Conservation (phyloP, 2,888 invertebrate species). For the Aradus depressus region DNA sequence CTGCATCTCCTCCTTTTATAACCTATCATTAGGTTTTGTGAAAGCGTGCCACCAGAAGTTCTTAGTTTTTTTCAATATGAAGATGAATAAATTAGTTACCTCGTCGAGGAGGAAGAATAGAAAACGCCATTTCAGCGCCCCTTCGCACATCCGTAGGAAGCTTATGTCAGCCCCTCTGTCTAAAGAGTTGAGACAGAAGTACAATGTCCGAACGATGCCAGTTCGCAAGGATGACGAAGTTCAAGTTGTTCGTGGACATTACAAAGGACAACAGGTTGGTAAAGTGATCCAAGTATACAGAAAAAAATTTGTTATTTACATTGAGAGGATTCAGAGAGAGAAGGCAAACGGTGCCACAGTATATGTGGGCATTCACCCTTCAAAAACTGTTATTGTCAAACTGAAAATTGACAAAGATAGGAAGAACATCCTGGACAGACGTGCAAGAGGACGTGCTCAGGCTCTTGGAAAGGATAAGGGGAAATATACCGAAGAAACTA, state of each 20-base stretch:
- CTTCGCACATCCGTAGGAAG: conserved; percentile 89
- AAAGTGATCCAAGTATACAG: conserved; percentile 99
- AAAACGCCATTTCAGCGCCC: conserved; percentile 97
- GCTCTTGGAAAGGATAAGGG: conserved; percentile 95
- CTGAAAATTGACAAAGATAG: conserved; percentile 99
- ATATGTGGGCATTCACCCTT: conserved; percentile 97
- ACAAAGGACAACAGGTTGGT: conserved; percentile 97
- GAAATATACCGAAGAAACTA: conserved; percentile 83
- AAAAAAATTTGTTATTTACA: conserved; percentile 97
- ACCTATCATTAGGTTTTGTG: no score
- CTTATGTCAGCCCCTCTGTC: conserved; percentile 96
- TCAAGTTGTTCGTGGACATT: conserved; percentile 95
- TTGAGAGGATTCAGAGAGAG: conserved; percentile 98
- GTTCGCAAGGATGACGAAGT: conserved; percentile 99
- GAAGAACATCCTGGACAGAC: conserved; percentile 90
- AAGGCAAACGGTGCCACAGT: conserved; percentile 98
- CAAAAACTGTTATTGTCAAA: conserved; percentile 97
- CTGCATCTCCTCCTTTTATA: no score
- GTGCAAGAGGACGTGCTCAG: conserved; percentile 84
- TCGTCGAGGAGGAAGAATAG: conserved; percentile 96
- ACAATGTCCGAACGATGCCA: conserved; percentile 96
- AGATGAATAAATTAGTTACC: conserved; percentile 89
- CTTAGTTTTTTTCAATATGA: no score
- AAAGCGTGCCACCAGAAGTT: no score
- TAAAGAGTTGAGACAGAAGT: conserved; percentile 93